These are phyloP conservation scores for Drosophila rubida DNA, from an alignment of 2,888 invertebrate genomes.

Conservation along the genomic window DNA sequence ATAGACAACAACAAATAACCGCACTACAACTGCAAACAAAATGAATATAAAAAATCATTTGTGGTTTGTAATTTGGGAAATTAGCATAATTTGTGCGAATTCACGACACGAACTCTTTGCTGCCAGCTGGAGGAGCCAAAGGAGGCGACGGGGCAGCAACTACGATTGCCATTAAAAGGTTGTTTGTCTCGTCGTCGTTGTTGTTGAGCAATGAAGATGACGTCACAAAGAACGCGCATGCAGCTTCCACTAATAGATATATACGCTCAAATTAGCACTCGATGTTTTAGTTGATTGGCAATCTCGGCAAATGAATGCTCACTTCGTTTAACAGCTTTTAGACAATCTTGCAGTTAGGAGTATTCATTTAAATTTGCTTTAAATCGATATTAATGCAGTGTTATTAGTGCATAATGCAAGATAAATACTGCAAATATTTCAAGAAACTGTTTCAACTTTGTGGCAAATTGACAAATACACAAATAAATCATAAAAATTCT, in stretches of 20 bases:
- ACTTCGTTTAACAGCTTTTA: background rate
- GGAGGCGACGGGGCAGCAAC: slow-evolving; percentile 5
- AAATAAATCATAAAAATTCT: background rate
- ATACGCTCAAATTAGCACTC: background rate
- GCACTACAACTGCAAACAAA: slow-evolving; percentile 6
- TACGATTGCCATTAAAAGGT: slow-evolving; percentile 44
- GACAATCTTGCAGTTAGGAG: too few species aligned
- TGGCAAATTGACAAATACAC: background rate
- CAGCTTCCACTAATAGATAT: background rate
- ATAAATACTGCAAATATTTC: background rate
- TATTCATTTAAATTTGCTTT: background rate
- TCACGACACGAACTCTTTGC: slow-evolving; percentile 70
- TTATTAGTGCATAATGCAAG: too few species aligned
- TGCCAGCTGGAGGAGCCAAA: slow-evolving; percentile 2
- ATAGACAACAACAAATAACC: slow-evolving; percentile 36
- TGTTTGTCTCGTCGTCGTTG: slow-evolving; percentile 21
- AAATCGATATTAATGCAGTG: background rate
- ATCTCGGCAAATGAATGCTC: background rate
- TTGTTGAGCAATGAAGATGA: slow-evolving; percentile 17
- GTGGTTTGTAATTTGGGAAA: slow-evolving; percentile 75
- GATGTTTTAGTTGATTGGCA: background rate
- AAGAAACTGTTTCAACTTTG: background rate
- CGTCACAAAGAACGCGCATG: slow-evolving; percentile 4
- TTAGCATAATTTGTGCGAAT: slow-evolving; percentile 82
- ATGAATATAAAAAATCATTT: slow-evolving; percentile 51